Conservation (phyloP, 2,888 invertebrate genomes). For the Ptilodon capucinus region DNA sequence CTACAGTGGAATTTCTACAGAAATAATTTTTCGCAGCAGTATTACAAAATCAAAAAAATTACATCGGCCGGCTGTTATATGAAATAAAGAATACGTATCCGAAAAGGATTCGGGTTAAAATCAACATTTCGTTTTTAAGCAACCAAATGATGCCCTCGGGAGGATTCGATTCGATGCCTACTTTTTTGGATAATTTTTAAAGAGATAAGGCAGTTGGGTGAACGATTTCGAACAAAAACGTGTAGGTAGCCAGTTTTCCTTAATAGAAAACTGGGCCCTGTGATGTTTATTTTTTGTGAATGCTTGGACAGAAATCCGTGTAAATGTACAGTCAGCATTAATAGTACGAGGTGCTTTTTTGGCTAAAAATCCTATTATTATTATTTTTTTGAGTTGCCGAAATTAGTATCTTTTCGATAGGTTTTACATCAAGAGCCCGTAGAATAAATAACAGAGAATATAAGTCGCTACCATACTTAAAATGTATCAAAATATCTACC, state of each 20-base stretch:
- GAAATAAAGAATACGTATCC: constrained; percentile 6
- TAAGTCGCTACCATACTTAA: no score
- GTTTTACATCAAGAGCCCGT: no score
- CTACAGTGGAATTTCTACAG: neutral
- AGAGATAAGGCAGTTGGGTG: constrained; percentile 1
- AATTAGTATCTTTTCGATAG: no score
- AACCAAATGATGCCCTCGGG: constrained; percentile 18
- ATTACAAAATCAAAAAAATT: neutral
- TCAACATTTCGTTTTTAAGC: constrained; percentile 18
- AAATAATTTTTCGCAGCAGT: neutral
- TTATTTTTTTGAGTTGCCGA: no score
- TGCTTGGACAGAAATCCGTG: no score
- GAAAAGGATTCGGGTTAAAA: constrained; percentile 11
- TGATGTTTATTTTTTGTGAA: no score
- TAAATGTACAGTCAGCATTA: no score
- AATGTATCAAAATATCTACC: no score
- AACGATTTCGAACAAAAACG: neutral
- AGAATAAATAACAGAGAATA: no score
- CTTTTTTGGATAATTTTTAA: constrained; percentile 17
- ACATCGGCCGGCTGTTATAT: neutral
- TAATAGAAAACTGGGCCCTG: neutral
- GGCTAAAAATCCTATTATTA: no score
- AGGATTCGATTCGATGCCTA: constrained; percentile 1
- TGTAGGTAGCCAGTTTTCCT: neutral
- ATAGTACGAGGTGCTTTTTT: no score